Base-by-base conservation (phyloP, 2,797 vertebrate genomes). In the Sebastiscus tertius region DNA sequence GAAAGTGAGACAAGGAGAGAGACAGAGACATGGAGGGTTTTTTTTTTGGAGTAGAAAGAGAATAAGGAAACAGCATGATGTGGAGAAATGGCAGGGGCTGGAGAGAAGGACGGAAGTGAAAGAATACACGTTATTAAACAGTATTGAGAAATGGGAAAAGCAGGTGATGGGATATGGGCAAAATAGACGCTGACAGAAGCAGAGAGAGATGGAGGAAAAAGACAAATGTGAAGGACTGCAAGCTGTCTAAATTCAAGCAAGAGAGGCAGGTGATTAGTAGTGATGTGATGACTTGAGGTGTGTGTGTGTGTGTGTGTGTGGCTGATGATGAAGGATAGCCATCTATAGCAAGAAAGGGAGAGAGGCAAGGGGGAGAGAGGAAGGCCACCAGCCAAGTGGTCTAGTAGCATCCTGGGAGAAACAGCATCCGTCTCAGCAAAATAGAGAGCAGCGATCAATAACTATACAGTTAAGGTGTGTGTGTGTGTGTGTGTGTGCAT, bases 381-480 rank as follows among this genome's bases (percentile, higher is more conserved):
- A 20, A 80, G 80, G 82, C 85, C 84, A 92, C 80, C 79, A 88
- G 90, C 88, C 89, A 86, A 93, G 85, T 86, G 89, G 78, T 87
- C 82, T 72, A 83, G 73, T 75, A 88, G 76, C 89, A 89, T 86
- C 90, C 80, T 73, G 86, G 72, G 88, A 92, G 86, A 87, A 90
- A 86, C 87, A 84, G 89, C 88, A 88, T 91, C 91, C 88, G 89
- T 92, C 92, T 94, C 93, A 94, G 92, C 93, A 92, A 88, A 93
- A 93, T 56, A 92, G 83, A 90, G 82, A 86, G 83, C 58, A 76
- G 83, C 83, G 84, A 94, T 94, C 94, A 93, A 95, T 94, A 94
- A 92, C 89, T 80, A 83, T 90, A 93, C 82, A 88, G 92, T 93
- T 93, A 89, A 81, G 79, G 84, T 86, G 85, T 82, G 83, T 80